These are phyloP conservation scores for Turritopsis rubra DNA, from an alignment of 30 jellyfish, hydroid and myxozoan species.

Conservation along the genomic window DNA sequence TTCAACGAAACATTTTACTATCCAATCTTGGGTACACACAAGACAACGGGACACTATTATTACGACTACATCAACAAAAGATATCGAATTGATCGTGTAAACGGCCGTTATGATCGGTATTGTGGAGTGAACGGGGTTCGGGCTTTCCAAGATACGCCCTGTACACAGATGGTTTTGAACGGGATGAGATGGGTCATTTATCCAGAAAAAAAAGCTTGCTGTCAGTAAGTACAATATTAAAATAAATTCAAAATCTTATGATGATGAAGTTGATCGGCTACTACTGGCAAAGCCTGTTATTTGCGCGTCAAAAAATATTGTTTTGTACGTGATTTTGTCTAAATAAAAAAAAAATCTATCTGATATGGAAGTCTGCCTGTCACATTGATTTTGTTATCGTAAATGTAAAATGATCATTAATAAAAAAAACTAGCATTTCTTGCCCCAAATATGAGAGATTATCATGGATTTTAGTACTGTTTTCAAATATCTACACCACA, in stretches of 20 bases:
- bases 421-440: too few relatives aligned
- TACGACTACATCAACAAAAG: conserved; percentile 32
- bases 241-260: neutral
- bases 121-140: conserved; percentile 34
- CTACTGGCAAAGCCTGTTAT: too few relatives aligned
- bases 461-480: too few relatives aligned
- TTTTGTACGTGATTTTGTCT: too few relatives aligned
- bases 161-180: conserved; percentile 34
- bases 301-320: too few relatives aligned
- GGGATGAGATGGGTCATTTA: conserved; percentile 37
- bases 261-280: too few relatives aligned
- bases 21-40: conserved; percentile 36
- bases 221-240: conserved; percentile 36
- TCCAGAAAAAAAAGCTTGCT: conserved; percentile 36
- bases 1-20: conserved; percentile 30
- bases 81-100: conserved; percentile 39
- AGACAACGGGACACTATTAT: conserved; percentile 27
- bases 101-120: conserved; percentile 41
- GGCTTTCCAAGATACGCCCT: conserved; percentile 36
- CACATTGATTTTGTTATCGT: too few relatives aligned
- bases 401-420: too few relatives aligned
- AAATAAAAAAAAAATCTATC: too few relatives aligned
- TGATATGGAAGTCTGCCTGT: too few relatives aligned
- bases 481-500: too few relatives aligned
- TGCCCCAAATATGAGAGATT: too few relatives aligned